Conservation (phyloP, 30 jellyfish, hydroid and myxozoan genomes). For the Catostylus mosaicus region DNA sequence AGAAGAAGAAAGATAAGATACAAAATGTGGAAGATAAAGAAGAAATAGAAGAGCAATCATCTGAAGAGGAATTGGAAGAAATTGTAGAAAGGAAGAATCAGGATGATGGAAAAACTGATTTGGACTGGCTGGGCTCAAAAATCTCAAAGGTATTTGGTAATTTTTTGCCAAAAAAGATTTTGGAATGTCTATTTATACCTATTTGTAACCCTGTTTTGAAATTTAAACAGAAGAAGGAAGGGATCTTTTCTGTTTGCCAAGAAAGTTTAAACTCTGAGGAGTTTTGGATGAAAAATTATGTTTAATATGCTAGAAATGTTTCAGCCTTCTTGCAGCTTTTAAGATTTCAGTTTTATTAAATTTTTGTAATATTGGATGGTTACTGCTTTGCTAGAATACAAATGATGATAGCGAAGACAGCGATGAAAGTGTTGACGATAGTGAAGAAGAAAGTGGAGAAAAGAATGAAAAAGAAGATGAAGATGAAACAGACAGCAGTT, state of each 20-base stretch:
- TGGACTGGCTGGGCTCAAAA: slow-evolving; percentile 86
- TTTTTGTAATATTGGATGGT: too few species aligned
- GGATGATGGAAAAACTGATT: slow-evolving; percentile 59
- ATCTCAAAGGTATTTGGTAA: slow-evolving; percentile 12
- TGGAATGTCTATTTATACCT: background rate
- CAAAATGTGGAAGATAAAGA: background rate
- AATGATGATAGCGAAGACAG: slow-evolving; percentile 10
- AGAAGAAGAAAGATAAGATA: slow-evolving; percentile 1
- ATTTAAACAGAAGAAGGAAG: too few species aligned
- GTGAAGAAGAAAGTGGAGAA: background rate
- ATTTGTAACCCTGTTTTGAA: too few species aligned
- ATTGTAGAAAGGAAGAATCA: background rate
- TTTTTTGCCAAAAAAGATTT: background rate
- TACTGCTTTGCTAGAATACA: background rate
- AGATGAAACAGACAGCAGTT: slow-evolving; percentile 12
- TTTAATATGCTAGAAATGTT: too few species aligned
- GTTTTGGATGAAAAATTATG: too few species aligned
- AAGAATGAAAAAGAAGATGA: slow-evolving; percentile 2
- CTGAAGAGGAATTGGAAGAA: slow-evolving; percentile 4
- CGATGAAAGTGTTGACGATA: slow-evolving; percentile 6
- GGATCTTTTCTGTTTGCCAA: too few species aligned
- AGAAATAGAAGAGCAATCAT: slow-evolving; percentile 7
- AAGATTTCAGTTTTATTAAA: too few species aligned
- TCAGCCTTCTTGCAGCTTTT: too few species aligned
- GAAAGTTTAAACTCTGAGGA: too few species aligned